Conservation (phyloP, 2,113 vertebrate species). For the Pangasianodon gigas region DNA sequence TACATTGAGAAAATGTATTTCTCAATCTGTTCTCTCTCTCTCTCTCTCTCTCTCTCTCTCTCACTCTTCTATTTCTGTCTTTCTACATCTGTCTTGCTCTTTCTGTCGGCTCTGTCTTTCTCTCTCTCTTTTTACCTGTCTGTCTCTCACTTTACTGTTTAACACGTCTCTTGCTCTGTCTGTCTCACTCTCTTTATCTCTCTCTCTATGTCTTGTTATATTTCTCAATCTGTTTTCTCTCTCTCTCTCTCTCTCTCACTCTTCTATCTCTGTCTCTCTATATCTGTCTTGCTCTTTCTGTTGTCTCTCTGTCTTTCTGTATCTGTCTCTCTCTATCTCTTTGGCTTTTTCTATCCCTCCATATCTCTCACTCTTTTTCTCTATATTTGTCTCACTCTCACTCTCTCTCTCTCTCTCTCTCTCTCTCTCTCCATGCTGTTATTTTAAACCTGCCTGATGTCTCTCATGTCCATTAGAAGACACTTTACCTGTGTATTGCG, state of each 20-base stretch:
- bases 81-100: not conserved
- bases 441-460: not conserved
- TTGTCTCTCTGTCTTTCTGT: not conserved
- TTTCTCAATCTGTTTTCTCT: not conserved
- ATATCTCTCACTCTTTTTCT: not conserved
- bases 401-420: not conserved
- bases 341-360: not conserved
- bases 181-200: not conserved
- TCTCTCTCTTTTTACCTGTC: not conserved
- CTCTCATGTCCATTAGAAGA: not conserved
- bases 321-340: constrained; percentile 12
- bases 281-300: not conserved
- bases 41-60: not conserved
- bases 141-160: constrained; percentile 25
- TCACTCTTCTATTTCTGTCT: not conserved
- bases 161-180: not conserved
- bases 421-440: not conserved
- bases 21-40: not conserved
- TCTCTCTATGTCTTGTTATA: constrained; percentile 19
- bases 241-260: not conserved
- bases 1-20: not conserved
- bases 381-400: not conserved
- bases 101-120: constrained; percentile 13
- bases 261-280: not conserved
- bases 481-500: not conserved